Evolutionary conservation across 2,113 vertebrate genomes (phyloP).

Genomic region (Urocitellus parryii): DNA sequence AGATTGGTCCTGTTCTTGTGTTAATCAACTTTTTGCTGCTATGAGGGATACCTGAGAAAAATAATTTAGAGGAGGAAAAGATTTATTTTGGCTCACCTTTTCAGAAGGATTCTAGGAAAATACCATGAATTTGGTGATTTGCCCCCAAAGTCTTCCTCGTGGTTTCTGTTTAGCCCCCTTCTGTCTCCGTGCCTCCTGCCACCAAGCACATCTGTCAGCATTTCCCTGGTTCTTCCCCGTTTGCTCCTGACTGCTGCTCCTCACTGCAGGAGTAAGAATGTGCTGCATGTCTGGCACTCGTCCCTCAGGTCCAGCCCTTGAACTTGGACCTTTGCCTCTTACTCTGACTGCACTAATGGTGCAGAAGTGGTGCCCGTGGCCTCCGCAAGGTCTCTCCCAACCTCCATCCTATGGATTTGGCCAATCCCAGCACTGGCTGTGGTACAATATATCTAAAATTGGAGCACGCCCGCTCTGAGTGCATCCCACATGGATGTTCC

Average conservation of each 20-base stretch:
- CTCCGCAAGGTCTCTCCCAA: not conserved
- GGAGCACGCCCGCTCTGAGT: not conserved
- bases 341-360: not conserved
- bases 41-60: too few species aligned
- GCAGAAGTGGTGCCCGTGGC: not conserved
- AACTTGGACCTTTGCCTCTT: not conserved
- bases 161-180: not conserved
- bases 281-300: not conserved
- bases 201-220: not conserved
- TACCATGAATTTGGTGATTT: not conserved
- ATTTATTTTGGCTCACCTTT: too few species aligned
- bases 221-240: too few species aligned
- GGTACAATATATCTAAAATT: conserved; percentile 3
- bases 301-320: not conserved
- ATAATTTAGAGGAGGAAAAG: too few species aligned
- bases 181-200: not conserved
- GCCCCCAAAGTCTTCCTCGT: not conserved
- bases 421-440: not conserved
- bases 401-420: not conserved
- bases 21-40: too few species aligned
- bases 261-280: not conserved
- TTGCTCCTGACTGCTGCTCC: too few species aligned
- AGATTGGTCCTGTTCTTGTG: not conserved
- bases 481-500: not conserved
- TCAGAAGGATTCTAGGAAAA: not conserved